phyloP scores from a whole-genome alignment of 2,797 vertebrate genomes.

The Alfaro cultratus region DNA sequence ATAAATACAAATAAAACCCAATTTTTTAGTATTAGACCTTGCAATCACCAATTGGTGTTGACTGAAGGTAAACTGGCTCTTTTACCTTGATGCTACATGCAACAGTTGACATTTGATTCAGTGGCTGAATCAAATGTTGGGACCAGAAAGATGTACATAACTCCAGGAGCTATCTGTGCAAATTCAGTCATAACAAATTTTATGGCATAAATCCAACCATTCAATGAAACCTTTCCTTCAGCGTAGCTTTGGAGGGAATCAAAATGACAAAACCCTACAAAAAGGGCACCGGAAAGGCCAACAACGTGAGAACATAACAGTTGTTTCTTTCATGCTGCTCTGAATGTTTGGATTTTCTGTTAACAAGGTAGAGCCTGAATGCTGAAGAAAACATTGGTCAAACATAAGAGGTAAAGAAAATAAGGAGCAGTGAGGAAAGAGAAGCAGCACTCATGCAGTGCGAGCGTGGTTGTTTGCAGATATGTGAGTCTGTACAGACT shows the following conservation, averaged over 20 bases:
- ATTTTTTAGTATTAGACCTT: not conserved
- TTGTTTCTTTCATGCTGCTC: conserved; percentile 21
- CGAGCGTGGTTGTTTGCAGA: conserved; percentile 43
- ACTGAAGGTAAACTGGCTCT: not conserved
- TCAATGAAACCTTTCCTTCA: not conserved
- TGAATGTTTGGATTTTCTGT: conserved; percentile 49
- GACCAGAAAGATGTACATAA: not conserved
- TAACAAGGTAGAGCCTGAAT: conserved; percentile 52
- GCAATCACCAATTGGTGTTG: not conserved
- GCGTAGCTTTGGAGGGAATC: not conserved
- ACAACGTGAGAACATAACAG: conserved; percentile 21
- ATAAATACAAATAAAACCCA: not conserved
- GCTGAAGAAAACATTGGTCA: conserved; percentile 42
- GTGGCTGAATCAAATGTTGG: not conserved
- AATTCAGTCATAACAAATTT: not conserved
- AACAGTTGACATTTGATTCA: conserved; percentile 1
- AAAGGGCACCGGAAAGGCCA: not conserved
- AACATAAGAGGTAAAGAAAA: conserved; percentile 42
- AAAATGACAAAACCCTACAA: not conserved
- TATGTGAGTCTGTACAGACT: conserved; percentile 58
- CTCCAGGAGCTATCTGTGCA: not conserved
- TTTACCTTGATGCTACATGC: not conserved
- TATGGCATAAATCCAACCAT: not conserved
- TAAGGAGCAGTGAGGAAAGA: conserved; percentile 57
- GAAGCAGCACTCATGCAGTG: conserved; percentile 58